These are phyloP conservation scores for Caenorhabditis tropicalis DNA, from an alignment of 1,140 invertebrate genomes.

Conservation along the genomic window DNA sequence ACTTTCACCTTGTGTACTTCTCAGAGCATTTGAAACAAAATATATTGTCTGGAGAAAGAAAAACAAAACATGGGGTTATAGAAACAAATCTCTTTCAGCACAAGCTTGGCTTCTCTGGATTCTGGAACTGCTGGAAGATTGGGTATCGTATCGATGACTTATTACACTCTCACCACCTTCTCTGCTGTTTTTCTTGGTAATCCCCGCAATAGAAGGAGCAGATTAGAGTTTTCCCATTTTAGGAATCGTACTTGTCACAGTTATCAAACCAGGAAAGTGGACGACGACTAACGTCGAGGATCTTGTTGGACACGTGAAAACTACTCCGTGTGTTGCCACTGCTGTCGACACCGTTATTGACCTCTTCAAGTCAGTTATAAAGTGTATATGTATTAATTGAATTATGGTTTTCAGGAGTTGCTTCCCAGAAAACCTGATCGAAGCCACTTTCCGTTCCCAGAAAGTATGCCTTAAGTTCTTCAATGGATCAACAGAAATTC, in stretches of 20 bases:
- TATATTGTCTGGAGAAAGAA: no score
- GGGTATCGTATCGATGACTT: constrained; percentile 73
- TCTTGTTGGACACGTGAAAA: constrained; percentile 40
- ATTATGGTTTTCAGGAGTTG: constrained; percentile 57
- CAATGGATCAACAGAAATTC: constrained; percentile 33
- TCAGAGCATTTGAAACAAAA: no score
- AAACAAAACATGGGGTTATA: no score
- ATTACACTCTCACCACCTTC: constrained; percentile 74
- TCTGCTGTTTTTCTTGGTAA: constrained; percentile 73
- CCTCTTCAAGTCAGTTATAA: constrained; percentile 51
- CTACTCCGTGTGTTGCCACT: constrained; percentile 54
- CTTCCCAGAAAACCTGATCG: constrained; percentile 62
- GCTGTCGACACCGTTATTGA: constrained; percentile 62
- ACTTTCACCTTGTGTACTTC: no score
- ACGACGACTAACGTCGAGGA: constrained; percentile 52
- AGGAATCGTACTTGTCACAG: constrained; percentile 73
- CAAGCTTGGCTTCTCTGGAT: constrained; percentile 56
- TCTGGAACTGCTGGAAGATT: constrained; percentile 68
- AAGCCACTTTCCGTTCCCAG: constrained; percentile 58
- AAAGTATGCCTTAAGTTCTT: constrained; percentile 53
- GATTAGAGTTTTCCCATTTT: background rate
- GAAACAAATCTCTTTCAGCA: constrained; percentile 41
- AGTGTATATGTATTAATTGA: no score
- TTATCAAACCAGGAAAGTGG: constrained; percentile 73
- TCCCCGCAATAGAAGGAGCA: no score